These are phyloP conservation scores for Ailuropoda melanoleuca DNA, from an alignment of 2,113 vertebrate genomes.

Conservation along the genomic window DNA sequence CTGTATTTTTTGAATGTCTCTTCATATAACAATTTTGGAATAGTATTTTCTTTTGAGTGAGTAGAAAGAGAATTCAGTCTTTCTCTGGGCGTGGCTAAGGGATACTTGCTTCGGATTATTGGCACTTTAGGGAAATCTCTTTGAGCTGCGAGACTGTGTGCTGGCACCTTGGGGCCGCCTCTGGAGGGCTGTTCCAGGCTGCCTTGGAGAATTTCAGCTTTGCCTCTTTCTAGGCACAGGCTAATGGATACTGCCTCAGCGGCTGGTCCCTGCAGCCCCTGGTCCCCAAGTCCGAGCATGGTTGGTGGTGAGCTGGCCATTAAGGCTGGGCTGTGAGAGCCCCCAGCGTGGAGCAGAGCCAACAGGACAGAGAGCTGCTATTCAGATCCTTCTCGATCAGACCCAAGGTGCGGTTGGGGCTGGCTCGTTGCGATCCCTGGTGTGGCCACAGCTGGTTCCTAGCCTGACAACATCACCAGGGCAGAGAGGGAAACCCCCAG, in stretches of 20 bases:
- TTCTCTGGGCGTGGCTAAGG: fast-evolving
- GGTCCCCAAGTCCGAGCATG: neutral
- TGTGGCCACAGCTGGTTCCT: neutral
- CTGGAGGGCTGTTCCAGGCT: neutral
- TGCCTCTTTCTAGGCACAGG: too few species aligned
- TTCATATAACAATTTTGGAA: neutral
- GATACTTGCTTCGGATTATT: fast-evolving
- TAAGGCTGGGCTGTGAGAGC: too few species aligned
- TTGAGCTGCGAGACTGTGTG: fast-evolving
- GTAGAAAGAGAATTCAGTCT: neutral
- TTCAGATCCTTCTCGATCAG: neutral
- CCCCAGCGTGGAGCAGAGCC: neutral
- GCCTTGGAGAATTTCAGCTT: neutral
- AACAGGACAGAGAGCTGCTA: too few species aligned
- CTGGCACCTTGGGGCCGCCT: fast-evolving
- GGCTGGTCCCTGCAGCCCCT: too few species aligned
- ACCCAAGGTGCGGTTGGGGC: fast-evolving
- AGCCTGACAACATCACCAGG: neutral
- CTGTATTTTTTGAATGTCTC: neutral
- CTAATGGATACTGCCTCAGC: fast-evolving
- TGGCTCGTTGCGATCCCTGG: too few species aligned
- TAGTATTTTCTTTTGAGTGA: neutral
- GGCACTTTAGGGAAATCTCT: neutral
- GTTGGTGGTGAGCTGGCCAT: neutral
- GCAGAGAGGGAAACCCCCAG: neutral